phyloP scores from a whole-genome alignment of 1,140 invertebrate species.

The Cepaea nemoralis region DNA sequence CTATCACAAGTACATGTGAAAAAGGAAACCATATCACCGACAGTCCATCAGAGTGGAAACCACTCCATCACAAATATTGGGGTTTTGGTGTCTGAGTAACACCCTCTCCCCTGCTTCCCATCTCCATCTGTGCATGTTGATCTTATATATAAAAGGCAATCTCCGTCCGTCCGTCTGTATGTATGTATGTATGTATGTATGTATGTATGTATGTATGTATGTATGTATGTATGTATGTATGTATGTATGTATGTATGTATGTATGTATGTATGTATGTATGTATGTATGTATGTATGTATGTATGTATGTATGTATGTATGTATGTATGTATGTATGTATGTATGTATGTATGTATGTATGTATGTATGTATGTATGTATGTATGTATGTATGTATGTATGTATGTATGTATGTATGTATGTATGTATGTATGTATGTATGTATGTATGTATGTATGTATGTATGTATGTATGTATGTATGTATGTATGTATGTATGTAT shows the following conservation, averaged over 20 bases:
- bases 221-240: conserved; percentile 36
- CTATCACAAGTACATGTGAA: too few species aligned
- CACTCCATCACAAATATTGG: background rate
- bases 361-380: conserved; percentile 29
- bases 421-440: conserved; percentile 8
- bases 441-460: conserved; percentile 14
- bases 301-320: conserved; percentile 44
- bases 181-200: conserved; percentile 28
- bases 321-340: conserved; percentile 40
- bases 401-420: conserved; percentile 9
- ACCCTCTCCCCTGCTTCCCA: too few species aligned
- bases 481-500: background rate
- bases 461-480: conserved; percentile 4
- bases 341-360: conserved; percentile 30
- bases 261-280: conserved; percentile 46
- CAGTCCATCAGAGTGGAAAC: too few species aligned
- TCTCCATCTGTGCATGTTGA: too few species aligned
- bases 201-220: conserved; percentile 24
- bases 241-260: conserved; percentile 44
- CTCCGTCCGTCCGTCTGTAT: too few species aligned
- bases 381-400: conserved; percentile 20
- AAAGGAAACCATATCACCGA: too few species aligned
- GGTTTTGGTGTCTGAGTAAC: too few species aligned
- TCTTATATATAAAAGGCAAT: too few species aligned
- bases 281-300: conserved; percentile 45